Evolutionary conservation across 2,113 vertebrate species (phyloP).

Genomic region (Sclerurus mexicanus): DNA sequence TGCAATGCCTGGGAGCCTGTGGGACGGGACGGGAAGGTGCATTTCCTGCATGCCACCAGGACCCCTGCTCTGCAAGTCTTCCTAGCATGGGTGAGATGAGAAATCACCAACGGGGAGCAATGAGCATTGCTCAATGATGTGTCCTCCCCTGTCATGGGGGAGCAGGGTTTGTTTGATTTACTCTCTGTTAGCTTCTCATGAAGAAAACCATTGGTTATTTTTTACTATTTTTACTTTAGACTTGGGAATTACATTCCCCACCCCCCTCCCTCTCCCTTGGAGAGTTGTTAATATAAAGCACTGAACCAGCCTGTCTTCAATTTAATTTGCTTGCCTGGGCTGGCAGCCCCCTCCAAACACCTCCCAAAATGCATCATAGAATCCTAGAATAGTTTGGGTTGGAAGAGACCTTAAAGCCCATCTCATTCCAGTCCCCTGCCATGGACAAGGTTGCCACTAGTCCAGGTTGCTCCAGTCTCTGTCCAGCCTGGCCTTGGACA

Average conservation of each 20-base stretch:
- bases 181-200: neutral
- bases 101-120: neutral
- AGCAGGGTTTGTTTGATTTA: conserved; percentile 53
- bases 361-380: neutral
- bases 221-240: neutral
- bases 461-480: rapidly evolving
- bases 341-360: neutral
- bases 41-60: rapidly evolving
- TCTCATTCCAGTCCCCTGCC: rapidly evolving
- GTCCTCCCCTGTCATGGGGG: neutral
- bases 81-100: neutral
- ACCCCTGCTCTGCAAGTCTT: neutral
- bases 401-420: neutral
- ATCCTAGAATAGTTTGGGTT: neutral
- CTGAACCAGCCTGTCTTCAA: conserved; percentile 57
- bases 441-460: rapidly evolving
- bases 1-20: neutral
- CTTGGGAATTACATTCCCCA: conserved; percentile 25
- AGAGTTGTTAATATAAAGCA: conserved; percentile 65
- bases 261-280: neutral
- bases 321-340: conserved; percentile 53
- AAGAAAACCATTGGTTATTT: neutral
- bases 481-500: rapidly evolving
- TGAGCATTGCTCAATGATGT: neutral
- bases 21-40: neutral